Conservation (phyloP, 2,888 invertebrate species). For the Tenthredo scrophulariae region DNA sequence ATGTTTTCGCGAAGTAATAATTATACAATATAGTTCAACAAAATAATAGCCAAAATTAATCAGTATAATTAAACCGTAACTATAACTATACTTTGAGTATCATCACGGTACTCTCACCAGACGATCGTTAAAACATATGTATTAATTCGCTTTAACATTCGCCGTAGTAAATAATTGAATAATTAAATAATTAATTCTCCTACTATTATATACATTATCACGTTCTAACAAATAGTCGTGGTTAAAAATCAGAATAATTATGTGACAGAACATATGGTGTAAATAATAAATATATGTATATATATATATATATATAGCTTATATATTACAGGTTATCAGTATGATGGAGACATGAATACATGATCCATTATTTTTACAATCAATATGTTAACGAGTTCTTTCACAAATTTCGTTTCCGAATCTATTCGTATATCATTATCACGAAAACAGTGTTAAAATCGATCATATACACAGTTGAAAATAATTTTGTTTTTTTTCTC, state of each 20-base stretch:
- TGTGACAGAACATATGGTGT: conserved; percentile 47
- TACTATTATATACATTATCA: conserved; percentile 72
- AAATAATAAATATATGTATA: conserved; percentile 28
- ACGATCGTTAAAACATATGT: conserved; percentile 70
- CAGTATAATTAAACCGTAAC: conserved; percentile 54
- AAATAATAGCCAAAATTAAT: conserved; percentile 65
- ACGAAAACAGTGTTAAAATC: not conserved
- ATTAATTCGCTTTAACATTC: conserved; percentile 60
- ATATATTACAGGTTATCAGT: conserved; percentile 31
- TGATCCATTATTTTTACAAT: conserved; percentile 33
- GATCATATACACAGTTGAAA: not conserved
- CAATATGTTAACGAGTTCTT: conserved; percentile 26
- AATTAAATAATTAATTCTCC: conserved; percentile 70
- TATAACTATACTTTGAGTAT: conserved; percentile 55
- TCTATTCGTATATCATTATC: not conserved
- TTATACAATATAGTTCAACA: conserved; percentile 58
- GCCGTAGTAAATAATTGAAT: conserved; percentile 3
- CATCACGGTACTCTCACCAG: conserved; percentile 73
- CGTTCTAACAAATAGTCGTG: conserved; percentile 67
- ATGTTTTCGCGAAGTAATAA: conserved; percentile 57
- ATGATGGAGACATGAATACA: conserved; percentile 35
- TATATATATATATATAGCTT: conserved; percentile 25
- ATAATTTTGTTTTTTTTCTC: not conserved
- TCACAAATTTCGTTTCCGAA: not conserved
- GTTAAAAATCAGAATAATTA: conserved; percentile 65